A percentile compares a stretch with the other conserved stretches of the same genome.
Conservation (phyloP, 2,888 invertebrate species). For the Microchrysa polita region DNA sequence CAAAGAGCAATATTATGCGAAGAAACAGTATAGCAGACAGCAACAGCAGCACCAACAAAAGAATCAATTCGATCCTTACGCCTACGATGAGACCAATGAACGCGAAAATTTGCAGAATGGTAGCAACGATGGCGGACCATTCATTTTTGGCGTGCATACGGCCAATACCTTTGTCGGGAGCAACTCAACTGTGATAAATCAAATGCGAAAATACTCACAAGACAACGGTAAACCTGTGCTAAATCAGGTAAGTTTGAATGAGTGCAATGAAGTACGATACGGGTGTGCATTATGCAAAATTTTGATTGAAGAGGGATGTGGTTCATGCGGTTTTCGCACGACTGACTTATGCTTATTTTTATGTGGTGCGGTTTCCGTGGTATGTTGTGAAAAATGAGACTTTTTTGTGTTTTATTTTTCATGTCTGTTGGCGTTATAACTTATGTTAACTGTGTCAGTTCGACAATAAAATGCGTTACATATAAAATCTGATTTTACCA, state of each 20-base stretch:
- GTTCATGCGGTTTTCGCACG: constrained; percentile 29
- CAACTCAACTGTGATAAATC: constrained; percentile 57
- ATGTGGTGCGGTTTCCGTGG: too few relatives aligned
- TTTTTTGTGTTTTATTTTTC: too few relatives aligned
- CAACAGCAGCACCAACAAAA: constrained; percentile 4
- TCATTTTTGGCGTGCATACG: constrained; percentile 70
- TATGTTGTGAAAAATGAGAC: too few relatives aligned
- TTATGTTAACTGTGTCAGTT: too few relatives aligned
- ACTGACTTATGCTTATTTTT: background rate
- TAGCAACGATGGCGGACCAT: constrained; percentile 68
- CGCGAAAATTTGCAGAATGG: constrained; percentile 51
- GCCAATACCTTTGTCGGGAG: constrained; percentile 53
- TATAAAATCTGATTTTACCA: too few relatives aligned
- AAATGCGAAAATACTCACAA: constrained; percentile 53
- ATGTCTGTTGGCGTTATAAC: too few relatives aligned
- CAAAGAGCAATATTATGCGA: constrained; percentile 9
- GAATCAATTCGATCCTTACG: constrained; percentile 11
- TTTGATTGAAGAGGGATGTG: constrained; percentile 13
- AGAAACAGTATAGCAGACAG: background rate
- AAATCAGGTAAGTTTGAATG: constrained; percentile 47
- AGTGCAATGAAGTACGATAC: background rate
- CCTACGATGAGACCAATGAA: constrained; percentile 19
- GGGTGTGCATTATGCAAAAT: too few relatives aligned
- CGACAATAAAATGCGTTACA: too few relatives aligned
- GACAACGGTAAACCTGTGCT: constrained; percentile 44